Conservation (phyloP, 2,113 vertebrate species). For the Charadrius vociferus region DNA sequence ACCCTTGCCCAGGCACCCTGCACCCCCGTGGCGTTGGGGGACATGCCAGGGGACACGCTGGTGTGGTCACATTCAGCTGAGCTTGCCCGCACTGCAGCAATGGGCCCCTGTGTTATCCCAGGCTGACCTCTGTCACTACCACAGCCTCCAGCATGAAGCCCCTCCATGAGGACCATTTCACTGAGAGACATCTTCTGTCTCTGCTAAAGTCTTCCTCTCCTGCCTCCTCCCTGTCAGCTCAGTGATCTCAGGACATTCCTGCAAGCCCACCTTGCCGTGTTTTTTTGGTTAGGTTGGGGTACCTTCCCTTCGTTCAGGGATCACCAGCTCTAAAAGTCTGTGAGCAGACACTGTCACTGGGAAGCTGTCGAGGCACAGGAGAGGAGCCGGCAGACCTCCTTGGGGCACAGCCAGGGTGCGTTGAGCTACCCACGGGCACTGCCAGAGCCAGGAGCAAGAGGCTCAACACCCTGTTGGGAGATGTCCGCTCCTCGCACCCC, state of each 20-base stretch:
- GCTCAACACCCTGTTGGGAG: neutral
- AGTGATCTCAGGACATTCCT: neutral
- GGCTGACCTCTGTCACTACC: neutral
- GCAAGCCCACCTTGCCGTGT: neutral
- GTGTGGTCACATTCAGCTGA: neutral
- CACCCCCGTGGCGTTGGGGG: accelerated
- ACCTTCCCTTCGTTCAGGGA: neutral
- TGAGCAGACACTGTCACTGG: neutral
- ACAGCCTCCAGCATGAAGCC: neutral
- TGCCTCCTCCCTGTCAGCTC: neutral
- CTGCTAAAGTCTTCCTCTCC: neutral
- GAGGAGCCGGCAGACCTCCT: neutral
- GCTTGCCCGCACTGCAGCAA: neutral
- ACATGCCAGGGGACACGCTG: neutral
- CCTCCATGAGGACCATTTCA: neutral
- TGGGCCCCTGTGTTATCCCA: neutral
- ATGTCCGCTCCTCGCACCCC: neutral
- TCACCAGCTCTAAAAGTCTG: neutral
- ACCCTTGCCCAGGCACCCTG: accelerated
- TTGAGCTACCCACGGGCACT: neutral
- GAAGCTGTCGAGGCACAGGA: neutral
- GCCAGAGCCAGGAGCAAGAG: accelerated
- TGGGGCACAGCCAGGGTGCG: accelerated
- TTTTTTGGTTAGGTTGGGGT: neutral
- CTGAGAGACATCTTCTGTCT: neutral